Conservation (phyloP, 2,888 invertebrate species). For the Stenotaenia linearis region DNA sequence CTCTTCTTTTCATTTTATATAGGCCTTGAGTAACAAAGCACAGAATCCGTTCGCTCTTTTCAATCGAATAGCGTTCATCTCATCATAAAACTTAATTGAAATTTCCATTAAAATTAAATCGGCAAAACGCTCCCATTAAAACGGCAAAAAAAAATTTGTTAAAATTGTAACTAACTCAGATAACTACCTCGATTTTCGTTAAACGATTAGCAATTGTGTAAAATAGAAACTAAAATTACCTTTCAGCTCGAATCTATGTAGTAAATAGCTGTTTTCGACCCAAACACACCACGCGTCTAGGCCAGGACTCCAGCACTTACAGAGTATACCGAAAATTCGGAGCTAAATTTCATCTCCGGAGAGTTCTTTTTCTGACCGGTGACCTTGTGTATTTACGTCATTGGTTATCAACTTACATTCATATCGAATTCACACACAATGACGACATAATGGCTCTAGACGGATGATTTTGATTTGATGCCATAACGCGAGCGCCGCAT, state of each 20-base stretch:
- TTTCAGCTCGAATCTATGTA: background rate
- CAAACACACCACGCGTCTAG: background rate
- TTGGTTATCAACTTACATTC: background rate
- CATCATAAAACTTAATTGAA: background rate
- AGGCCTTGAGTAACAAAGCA: background rate
- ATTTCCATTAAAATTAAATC: background rate
- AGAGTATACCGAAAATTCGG: background rate
- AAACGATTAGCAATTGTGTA: background rate
- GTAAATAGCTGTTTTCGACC: background rate
- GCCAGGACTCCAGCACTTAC: background rate
- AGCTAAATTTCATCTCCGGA: background rate
- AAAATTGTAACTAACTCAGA: background rate
- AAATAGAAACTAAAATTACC: background rate
- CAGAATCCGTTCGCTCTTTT: background rate
- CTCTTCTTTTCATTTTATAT: background rate
- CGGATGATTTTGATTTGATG: background rate
- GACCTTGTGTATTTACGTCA: background rate
- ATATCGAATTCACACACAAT: background rate
- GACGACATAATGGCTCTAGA: background rate
- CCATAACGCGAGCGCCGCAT: background rate
- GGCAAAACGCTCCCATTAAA: background rate
- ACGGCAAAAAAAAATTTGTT: background rate
- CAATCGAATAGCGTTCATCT: background rate
- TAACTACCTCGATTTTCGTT: background rate
- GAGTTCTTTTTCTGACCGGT: background rate